phyloP scores from a whole-genome alignment of 2,113 vertebrate species.

The Perognathus longimembris region DNA sequence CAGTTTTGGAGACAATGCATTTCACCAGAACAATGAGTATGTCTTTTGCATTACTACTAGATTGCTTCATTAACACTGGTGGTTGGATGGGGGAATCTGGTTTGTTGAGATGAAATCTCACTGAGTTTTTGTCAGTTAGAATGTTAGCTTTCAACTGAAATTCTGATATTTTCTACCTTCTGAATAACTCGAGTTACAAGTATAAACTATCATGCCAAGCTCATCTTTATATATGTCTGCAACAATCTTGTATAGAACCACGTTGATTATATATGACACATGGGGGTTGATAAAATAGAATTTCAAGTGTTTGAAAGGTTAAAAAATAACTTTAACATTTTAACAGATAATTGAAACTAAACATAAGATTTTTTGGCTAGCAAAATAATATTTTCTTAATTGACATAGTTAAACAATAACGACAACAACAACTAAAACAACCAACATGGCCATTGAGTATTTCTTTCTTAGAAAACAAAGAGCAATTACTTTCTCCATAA shows the following conservation, averaged over 20 bases:
- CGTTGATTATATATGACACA: background rate
- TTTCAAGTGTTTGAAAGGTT: background rate
- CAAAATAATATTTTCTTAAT: conserved; percentile 12
- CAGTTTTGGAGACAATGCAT: background rate
- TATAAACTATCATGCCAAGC: too few species aligned
- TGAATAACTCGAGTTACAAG: too few species aligned
- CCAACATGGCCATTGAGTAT: background rate
- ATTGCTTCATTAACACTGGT: background rate
- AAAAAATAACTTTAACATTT: conserved; percentile 31
- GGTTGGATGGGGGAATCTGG: background rate
- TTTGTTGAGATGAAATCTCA: too few species aligned
- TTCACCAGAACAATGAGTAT: background rate
- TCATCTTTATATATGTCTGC: background rate
- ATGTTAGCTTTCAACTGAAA: too few species aligned
- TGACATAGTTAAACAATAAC: background rate
- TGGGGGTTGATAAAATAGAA: conserved; percentile 4
- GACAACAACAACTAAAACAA: too few species aligned
- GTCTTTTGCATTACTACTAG: background rate
- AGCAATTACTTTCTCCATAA: conserved; percentile 8
- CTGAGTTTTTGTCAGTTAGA: too few species aligned
- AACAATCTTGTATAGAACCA: background rate
- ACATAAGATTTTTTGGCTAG: background rate
- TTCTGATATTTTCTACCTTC: too few species aligned
- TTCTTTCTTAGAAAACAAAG: conserved; percentile 38
- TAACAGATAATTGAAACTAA: conserved; percentile 4